Base-by-base conservation (phyloP, 2,888 invertebrate genomes). In the Phanerotoma sp. region DNA sequence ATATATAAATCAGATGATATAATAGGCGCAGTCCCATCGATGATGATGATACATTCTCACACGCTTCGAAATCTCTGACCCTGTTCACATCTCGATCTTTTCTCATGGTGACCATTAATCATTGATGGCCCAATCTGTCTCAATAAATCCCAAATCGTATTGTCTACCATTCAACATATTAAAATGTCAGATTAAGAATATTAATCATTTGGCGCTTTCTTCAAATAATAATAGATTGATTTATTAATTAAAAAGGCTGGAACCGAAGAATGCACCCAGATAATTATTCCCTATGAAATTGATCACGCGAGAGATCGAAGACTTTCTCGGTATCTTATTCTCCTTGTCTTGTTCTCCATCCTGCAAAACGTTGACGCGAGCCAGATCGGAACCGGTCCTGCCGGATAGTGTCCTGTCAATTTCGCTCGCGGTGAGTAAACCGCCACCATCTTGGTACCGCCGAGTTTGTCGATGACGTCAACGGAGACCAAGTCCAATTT, bases 341-440 rank as follows among this genome's bases (percentile, higher is more conserved):
- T 21, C 20, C 46, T 32, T 20, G 22, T 56, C 30, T 51, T 41
- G 32, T 25, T 49, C 25, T 40, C 33, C 21, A 16, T 37, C 37
- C 22, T 35, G 38, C 28, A 46, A 44, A 49, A 50, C 56, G 56
- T 54, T 41, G 53, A 58, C 49, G 52, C 54, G 40, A 54, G 56
- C 55, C 52, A 48, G 54, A 59, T 40, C 37, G 51, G 54, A 62
- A 62, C 62, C 62, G 62, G 62, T 62, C 62, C 59, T 44, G 58
- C 33, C 47, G 53, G 56, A 57, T 56, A 62, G 60, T 66, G 66
- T 66, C 66, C 66, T 66, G 67, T 62, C 64, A 63, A 65, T 67
- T 67, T 65, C 59, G 57, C 64, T 61, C 57, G 58, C 62, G 56
- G 32, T 33, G 30, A 15, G 40, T 22, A 46, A 44, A 15, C 22